Evolutionary conservation across 2,888 invertebrate genomes (phyloP).

Genomic region (Hypomecis punctinalis): DNA sequence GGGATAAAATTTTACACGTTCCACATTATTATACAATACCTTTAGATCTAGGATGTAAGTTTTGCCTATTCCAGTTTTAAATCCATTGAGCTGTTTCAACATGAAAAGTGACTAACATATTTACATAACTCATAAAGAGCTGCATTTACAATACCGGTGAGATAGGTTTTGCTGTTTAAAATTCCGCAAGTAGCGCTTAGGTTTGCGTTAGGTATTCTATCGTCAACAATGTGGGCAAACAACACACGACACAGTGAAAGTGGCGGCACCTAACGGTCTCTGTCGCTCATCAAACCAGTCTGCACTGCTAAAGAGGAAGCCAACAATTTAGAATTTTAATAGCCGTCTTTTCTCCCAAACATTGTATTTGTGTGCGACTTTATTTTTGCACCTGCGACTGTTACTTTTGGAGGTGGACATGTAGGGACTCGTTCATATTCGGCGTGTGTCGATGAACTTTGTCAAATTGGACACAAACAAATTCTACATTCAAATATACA

Average conservation of each 20-base stretch:
- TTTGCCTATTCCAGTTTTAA: too few species aligned
- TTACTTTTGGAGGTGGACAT: conserved; percentile 12
- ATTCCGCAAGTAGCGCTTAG: background rate
- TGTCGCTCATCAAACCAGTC: conserved; percentile 24
- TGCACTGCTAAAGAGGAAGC: conserved; percentile 1
- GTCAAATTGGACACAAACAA: conserved; percentile 33
- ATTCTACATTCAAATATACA: conserved; percentile 4
- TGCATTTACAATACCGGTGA: too few species aligned
- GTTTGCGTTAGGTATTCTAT: conserved; percentile 27
- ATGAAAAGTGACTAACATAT: too few species aligned
- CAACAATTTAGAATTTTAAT: conserved; percentile 8
- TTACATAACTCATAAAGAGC: too few species aligned
- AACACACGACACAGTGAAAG: conserved; percentile 46
- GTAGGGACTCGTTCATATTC: conserved; percentile 23
- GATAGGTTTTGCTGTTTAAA: background rate
- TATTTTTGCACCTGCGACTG: conserved; percentile 30
- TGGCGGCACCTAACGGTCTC: conserved; percentile 51
- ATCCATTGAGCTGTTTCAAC: too few species aligned
- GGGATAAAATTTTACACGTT: too few species aligned
- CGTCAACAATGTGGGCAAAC: conserved; percentile 34
- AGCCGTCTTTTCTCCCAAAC: background rate
- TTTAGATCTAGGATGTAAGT: too few species aligned
- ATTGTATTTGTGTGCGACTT: conserved; percentile 2
- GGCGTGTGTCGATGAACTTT: conserved; percentile 36
- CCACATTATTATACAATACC: too few species aligned